Evolutionary conservation across 2,797 vertebrate species (phyloP).

Genomic region (Hydrocynus forskahlii): DNA sequence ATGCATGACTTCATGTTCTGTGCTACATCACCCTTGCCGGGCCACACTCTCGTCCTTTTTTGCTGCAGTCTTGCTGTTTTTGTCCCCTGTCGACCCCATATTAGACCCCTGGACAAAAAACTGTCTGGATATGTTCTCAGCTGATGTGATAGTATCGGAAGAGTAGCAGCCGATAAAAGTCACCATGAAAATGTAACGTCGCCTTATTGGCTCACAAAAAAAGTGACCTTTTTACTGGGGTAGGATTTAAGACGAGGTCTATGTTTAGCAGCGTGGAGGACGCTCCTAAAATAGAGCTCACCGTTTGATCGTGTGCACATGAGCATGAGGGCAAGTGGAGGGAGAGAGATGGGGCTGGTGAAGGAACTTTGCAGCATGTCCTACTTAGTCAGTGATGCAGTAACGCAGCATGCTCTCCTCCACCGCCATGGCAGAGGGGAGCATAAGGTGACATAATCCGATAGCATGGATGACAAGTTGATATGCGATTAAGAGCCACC

Average conservation of each 20-base stretch:
- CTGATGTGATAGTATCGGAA: neutral
- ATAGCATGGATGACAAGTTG: constrained; percentile 39
- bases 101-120: no score
- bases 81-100: no score
- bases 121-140: neutral
- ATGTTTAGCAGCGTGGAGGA: constrained; percentile 42
- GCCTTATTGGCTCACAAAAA: neutral
- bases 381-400: constrained; percentile 78
- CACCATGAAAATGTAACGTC: neutral
- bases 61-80: no score
- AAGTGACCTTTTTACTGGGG: constrained; percentile 17
- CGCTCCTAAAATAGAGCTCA: constrained; percentile 55
- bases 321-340: constrained; percentile 53
- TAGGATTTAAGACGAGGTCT: constrained; percentile 41
- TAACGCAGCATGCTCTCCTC: constrained; percentile 69
- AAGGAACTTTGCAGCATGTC: constrained; percentile 71
- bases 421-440: constrained; percentile 48
- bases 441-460: constrained; percentile 44
- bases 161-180: neutral
- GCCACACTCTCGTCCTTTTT: no score
- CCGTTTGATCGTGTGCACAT: constrained; percentile 42
- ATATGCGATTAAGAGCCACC: constrained; percentile 52
- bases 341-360: constrained; percentile 31
- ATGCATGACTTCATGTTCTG: no score
- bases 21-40: no score